Percentiles rank a stretch among this genome's conserved stretches.
Evolutionary conservation across 2,888 invertebrate species (phyloP).

Genomic region (Cryptocephalus primarius): DNA sequence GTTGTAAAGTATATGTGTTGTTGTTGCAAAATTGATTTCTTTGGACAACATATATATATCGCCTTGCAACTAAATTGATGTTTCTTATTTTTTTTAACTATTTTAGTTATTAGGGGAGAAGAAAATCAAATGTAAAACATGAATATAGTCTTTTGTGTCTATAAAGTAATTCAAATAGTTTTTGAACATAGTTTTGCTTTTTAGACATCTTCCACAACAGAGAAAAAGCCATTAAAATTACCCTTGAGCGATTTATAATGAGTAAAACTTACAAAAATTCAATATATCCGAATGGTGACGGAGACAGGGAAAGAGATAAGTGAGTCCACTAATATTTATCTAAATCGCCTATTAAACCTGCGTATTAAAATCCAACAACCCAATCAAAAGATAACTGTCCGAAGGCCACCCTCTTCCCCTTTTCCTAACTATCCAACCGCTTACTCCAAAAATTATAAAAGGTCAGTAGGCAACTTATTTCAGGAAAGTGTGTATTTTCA

Average conservation of each 20-base stretch:
- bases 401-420: neutral
- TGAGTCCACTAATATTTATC: conserved; percentile 29
- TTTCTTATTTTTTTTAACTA: too few species aligned
- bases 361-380: too few species aligned
- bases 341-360: too few species aligned
- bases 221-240: conserved; percentile 63
- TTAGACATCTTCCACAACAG: conserved; percentile 60
- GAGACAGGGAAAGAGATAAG: conserved; percentile 85
- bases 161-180: neutral
- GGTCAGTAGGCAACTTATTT: too few species aligned
- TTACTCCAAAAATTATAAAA: too few species aligned
- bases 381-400: too few species aligned
- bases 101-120: too few species aligned
- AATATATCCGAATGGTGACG: conserved; percentile 94
- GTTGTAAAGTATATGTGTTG: too few species aligned
- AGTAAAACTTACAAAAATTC: conserved; percentile 85
- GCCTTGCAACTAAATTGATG: too few species aligned
- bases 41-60: too few species aligned
- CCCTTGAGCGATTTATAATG: conserved; percentile 86
- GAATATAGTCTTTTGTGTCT: neutral
- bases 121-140: neutral
- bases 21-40: too few species aligned
- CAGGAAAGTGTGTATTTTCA: conserved; percentile 26
- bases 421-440: neutral
- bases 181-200: conserved; percentile 3